Evolutionary conservation across 2,888 invertebrate genomes (phyloP), one percentile per base, ranked within the genome.

Genomic region (Ennomos fuscantarius): DNA sequence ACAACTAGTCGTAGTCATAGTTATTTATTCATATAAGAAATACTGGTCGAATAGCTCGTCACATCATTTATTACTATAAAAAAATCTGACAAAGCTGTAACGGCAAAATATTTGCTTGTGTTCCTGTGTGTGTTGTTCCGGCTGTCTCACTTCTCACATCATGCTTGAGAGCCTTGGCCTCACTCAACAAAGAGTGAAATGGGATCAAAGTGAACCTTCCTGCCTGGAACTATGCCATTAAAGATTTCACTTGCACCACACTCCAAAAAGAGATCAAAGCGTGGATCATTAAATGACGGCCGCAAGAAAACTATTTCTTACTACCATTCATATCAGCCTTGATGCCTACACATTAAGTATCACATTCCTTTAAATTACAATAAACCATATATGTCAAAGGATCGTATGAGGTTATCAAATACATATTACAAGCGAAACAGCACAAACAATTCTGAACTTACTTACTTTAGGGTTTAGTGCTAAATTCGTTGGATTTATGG

Each of bases 211-310:
- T 24, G 24, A 24, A 6, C 24, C 5, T 6, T 24, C 24, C 5
- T 6, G 24, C 6, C 5, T 24, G 24, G 2, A 24, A 24, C 6
- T 24, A 24, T 15, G 3, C 15, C 15, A 15, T 24, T 24, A 24
- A 2, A 5, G 24, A 6, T 59, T 9, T 54, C 12, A 50, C 60
- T 69, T 70, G 53, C 0, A 52, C 69, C 62, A 63, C 10, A 60
- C 63, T 40, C 56, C 36, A 62, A 60, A 67, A 60, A 56, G 59
- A 66, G 65, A 72, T 70, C 68, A 69, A 70, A 69, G 67, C 60
- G 60, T 55, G 44, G 63, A 60, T 69, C 70, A 69, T 68, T 68
- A 69, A 70, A 72, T 65, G 65, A 60, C 63, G 63, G 47, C 63
- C 54, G 32, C 59, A 64, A 57, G 53, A 53, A 59, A 65, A 65